Evolutionary conservation across 2,888 invertebrate genomes (phyloP).

Genomic region (Mystacides longicornis): DNA sequence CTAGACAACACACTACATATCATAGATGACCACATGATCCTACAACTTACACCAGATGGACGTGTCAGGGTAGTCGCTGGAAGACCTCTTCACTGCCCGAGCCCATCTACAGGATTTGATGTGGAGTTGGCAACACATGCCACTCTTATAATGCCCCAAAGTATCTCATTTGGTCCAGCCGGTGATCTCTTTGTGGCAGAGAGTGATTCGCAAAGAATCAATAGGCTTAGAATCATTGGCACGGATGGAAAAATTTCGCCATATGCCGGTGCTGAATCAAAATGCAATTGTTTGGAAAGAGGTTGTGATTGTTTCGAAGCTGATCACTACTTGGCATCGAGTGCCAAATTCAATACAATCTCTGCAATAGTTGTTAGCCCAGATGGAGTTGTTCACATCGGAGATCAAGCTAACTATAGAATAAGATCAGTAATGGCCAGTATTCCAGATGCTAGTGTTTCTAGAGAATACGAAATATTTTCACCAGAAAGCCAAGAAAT

Average conservation of each 20-base stretch:
- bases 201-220: conserved; percentile 90
- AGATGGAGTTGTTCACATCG: conserved; percentile 89
- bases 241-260: conserved; percentile 89
- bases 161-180: conserved; percentile 86
- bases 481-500: conserved; percentile 94
- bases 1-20: conserved; percentile 91
- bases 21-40: conserved; percentile 92
- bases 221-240: conserved; percentile 82
- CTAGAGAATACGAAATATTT: conserved; percentile 87
- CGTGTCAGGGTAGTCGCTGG: conserved; percentile 90
- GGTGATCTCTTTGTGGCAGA: conserved; percentile 93
- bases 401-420: conserved; percentile 88
- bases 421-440: conserved; percentile 84
- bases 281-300: conserved; percentile 86
- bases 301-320: conserved; percentile 91
- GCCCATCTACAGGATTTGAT: conserved; percentile 70
- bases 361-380: conserved; percentile 89
- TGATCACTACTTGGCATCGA: conserved; percentile 84
- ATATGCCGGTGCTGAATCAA: conserved; percentile 92
- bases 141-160: conserved; percentile 87
- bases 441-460: conserved; percentile 76
- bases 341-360: conserved; percentile 90
- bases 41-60: conserved; percentile 86
- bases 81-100: conserved; percentile 85
- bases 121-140: conserved; percentile 86